phyloP scores from a whole-genome alignment of 2,888 invertebrate genomes.

The Tribolium freemani region DNA sequence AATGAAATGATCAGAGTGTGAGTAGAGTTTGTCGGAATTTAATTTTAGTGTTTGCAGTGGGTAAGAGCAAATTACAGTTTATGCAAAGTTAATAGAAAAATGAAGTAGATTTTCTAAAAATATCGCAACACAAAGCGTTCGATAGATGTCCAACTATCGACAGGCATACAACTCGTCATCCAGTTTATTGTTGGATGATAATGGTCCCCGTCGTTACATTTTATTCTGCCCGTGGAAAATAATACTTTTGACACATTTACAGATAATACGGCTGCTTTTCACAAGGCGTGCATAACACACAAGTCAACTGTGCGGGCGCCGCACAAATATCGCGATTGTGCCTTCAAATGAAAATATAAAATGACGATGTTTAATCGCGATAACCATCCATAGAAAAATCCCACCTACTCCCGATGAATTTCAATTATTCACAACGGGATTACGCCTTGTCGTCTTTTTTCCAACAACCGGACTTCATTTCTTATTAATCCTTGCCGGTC shows the following conservation, averaged over 20 bases:
- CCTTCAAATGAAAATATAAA: conserved; percentile 27
- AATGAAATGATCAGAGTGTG: no score
- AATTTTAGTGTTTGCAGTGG: no score
- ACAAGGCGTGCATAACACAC: conserved; percentile 39
- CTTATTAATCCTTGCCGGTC: conserved; percentile 50
- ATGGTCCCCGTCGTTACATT: conserved; percentile 54
- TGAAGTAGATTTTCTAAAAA: conserved; percentile 56
- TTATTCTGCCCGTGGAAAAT: conserved; percentile 56
- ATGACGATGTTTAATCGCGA: conserved; percentile 29
- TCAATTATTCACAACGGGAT: conserved; percentile 35
- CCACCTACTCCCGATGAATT: conserved; percentile 11
- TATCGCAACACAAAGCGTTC: conserved; percentile 52
- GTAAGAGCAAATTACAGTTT: not conserved
- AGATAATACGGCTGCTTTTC: conserved; percentile 57
- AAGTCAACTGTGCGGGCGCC: conserved; percentile 21
- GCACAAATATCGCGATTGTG: conserved; percentile 21
- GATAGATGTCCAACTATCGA: conserved; percentile 58
- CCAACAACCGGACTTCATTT: conserved; percentile 45
- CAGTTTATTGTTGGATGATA: conserved; percentile 54
- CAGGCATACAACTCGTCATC: conserved; percentile 52
- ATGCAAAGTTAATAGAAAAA: conserved; percentile 41
- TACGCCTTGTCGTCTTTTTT: conserved; percentile 28
- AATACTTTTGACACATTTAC: conserved; percentile 58
- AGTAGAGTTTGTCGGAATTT: no score
- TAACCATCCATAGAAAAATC: conserved; percentile 35